Base-by-base conservation (phyloP, 2,113 vertebrate genomes). In the Hippocampus zosterae region DNA sequence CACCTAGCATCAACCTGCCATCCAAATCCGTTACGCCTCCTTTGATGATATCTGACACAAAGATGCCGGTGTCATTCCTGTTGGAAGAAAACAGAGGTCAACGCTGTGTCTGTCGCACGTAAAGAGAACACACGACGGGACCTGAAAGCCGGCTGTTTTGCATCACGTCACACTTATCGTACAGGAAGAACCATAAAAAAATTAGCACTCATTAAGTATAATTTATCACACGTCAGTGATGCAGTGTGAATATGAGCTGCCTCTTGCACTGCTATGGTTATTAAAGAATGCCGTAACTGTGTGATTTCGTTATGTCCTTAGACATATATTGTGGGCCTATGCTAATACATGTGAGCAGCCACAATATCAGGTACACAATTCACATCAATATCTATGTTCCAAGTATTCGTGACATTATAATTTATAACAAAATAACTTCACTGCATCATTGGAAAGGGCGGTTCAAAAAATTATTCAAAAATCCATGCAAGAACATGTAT, bases 41-140 rank as follows among this genome's bases (percentile, higher is more conserved):
- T 88, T 92, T 94, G 74, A 94, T 92, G 33, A 98, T 94, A 76
- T 97, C 96, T 21, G 96, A 97, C 72, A 99, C 95, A 89, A 98
- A 99, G 63, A 98, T 93, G 21, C 97, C 97, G 0, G 93, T 95
- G 81, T 97, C 96, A 82, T 95, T 95, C 84, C 97, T 92, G 88
- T 74, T 89, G 85, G 52, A 56, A 61, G 68, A 81, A 81, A 83
- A 77, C 65, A 77, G 72, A 85, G 82, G 86, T 86, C 90, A 86
- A 63, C 23, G 27, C 77, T 9, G 44, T 44, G 48, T 72, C 73
- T 63, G 59, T 41, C 53, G 27, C 70, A 71, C n/a, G 50, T 42
- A 71, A 21, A 61, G 50, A 42, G 46, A 76, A 67, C 48, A 42
- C 59, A 82, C 83, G 68, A 73, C 53, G 67, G 16, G 44, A 82